phyloP scores from a whole-genome alignment of 1,140 invertebrate genomes.

The Pollicipes pollicipes region DNA sequence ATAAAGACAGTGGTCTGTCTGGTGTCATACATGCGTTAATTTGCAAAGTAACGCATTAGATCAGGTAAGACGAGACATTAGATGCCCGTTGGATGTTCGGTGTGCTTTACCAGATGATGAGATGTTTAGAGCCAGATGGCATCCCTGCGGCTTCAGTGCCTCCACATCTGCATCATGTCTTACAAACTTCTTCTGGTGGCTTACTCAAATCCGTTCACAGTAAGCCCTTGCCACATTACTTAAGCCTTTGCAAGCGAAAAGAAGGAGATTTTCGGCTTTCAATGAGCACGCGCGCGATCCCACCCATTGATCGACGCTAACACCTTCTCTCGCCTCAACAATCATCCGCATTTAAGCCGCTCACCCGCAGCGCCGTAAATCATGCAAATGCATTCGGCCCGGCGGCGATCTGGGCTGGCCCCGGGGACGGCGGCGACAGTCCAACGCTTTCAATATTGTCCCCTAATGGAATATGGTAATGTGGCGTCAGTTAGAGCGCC shows the following conservation, averaged over 20 bases:
- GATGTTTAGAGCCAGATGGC: too few relatives aligned
- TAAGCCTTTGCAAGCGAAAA: too few relatives aligned
- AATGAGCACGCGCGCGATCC: not conserved
- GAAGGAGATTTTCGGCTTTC: too few relatives aligned
- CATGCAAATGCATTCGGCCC: not conserved
- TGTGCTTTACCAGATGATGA: too few relatives aligned
- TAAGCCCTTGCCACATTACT: not conserved
- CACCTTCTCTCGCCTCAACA: not conserved
- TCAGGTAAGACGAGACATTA: too few relatives aligned
- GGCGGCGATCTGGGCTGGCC: too few relatives aligned
- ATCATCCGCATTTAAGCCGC: too few relatives aligned
- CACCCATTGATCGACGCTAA: not conserved
- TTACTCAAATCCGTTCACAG: not conserved
- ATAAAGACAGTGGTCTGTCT: too few relatives aligned
- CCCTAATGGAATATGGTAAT: not conserved
- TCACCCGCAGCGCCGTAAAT: not conserved
- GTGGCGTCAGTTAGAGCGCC: not conserved
- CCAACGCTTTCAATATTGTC: not conserved
- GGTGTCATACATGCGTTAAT: too few relatives aligned
- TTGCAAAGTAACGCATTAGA: too few relatives aligned
- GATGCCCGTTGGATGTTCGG: too few relatives aligned
- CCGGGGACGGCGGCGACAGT: not conserved
- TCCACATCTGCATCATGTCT: not conserved
- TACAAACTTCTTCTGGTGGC: not conserved
- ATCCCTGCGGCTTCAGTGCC: not conserved